Base-by-base conservation (phyloP, 2,888 invertebrate species). In the Trachelus stipa region DNA sequence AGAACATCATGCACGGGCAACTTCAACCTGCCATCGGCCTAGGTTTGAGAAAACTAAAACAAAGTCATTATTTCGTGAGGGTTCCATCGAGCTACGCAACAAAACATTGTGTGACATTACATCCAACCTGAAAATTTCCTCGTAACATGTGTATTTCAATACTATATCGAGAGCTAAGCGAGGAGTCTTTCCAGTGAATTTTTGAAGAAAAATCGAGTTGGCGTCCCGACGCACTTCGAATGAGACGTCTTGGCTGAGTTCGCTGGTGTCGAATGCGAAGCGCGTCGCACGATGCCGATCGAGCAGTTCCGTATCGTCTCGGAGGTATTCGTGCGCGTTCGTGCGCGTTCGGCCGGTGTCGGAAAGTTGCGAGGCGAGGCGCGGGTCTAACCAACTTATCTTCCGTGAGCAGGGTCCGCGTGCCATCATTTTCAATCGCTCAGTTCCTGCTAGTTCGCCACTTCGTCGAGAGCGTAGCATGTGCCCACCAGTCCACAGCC, bases 401-500 rank as follows among this genome's bases (percentile, higher is more conserved):
- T 34, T 73, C 34, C 12, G 73, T 33, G 12, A 33, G 34, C 34
- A 15, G 31, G 69, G 30, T 2, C 12, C 31, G 69, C 69, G 69
- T 69, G 69, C 30, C 30, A 69, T 31, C 69, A 12, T n/a, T 31
- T 12, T 30, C 69, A 69, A n/a, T 12, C 68, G n/a, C 33, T 83
- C 80, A 84, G 83, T 83, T 84, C 83, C 81, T 80, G 79, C 80
- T 81, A 56, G 82, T 81, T 83, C 83, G 83, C 81, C 80, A 79
- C 75, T 76, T 69, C 56, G 82, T 79, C 78, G 82, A 82, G 79
- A 84, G 80, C 85, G 79, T 87, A 90, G 90, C 89, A 91, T 91
- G 91, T 88, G 90, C 90, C 87, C 87, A 86, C 85, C 85, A 88
- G 87, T 88, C 81, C 85, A 83, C 82, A 86, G 82, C 81, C 88